Evolutionary conservation across 2,113 vertebrate genomes (phyloP), one percentile per base, ranked within the genome.

Genomic region (Podilymbus podiceps): DNA sequence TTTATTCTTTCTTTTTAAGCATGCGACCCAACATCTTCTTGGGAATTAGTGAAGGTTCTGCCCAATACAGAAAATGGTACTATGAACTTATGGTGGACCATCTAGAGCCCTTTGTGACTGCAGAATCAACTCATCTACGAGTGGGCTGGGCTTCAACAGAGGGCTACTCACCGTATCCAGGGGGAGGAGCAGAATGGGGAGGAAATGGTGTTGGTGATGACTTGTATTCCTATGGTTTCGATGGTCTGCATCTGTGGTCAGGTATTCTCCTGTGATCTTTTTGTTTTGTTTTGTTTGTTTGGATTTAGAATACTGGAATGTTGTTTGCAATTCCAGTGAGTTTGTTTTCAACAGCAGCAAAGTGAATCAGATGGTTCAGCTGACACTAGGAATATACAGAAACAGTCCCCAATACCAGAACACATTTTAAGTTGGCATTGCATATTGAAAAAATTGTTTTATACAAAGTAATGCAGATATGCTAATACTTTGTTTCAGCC

Each of bases 41-140:
- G 97, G 99, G 99, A 3, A 98, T 99, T 95, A 99, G 99, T 4
- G 99, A 99, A 66, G 99, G 99, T 55, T 99, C 99, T 3, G 99
- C 99, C 31, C 99, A 99, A 62, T 99, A 99, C 97, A 99, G 96
- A 95, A 99, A 99, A 95, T 99, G 99, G 99, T 99, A 99, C 96
- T 99, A 99, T 24, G 99, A 99, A 53, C 96, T 99, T 83, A 99
- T 99, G 69, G 99, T 99, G 97, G 99, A 99, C 94, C 98, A 99
- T n/a, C 98, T 98, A 2, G 97, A 98, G 73, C 98, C 99, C 0
- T 99, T 99, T 21, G 98, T 99, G 91, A 99, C 99, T 1, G 99
- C 99, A 8, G 99, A 99, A 90, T 98, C 99, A 15, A 99, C 99
- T 56, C 99, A 99, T 85, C 98, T 99, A 13, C 98, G 99, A 52